These are phyloP conservation scores for Atrina japonica DNA, from an alignment of 2,888 invertebrate species.

Conservation along the genomic window DNA sequence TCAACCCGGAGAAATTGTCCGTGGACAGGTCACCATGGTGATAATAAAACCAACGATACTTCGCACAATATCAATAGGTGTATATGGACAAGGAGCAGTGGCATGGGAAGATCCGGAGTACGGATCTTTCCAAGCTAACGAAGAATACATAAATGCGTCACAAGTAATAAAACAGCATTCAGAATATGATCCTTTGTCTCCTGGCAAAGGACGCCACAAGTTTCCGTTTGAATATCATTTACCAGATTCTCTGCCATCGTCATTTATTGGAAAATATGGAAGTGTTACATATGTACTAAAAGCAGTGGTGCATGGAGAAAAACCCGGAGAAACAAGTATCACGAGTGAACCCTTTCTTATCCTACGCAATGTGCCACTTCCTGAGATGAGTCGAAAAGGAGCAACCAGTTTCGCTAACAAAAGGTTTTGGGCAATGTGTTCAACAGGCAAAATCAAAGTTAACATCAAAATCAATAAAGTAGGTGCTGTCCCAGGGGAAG, in stretches of 20 bases:
- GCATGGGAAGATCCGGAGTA: slow-evolving; percentile 74
- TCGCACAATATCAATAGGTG: slow-evolving; percentile 53
- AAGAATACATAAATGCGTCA: slow-evolving; percentile 76
- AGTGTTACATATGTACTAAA: slow-evolving; percentile 80
- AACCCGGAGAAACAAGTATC: slow-evolving; percentile 72
- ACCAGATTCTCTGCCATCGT: slow-evolving; percentile 77
- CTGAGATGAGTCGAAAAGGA: slow-evolving; percentile 46
- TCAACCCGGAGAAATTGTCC: slow-evolving; percentile 78
- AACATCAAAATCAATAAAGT: slow-evolving; percentile 68
- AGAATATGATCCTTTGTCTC: slow-evolving; percentile 44
- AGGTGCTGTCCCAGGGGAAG: slow-evolving; percentile 78
- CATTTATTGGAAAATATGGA: slow-evolving; percentile 80
- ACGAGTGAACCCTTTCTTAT: slow-evolving; percentile 79
- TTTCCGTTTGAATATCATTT: slow-evolving; percentile 78
- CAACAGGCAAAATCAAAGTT: slow-evolving; percentile 74
- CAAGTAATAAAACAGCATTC: slow-evolving; percentile 47
- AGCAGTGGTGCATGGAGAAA: slow-evolving; percentile 74
- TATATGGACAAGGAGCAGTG: slow-evolving; percentile 73
- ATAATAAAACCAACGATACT: slow-evolving; percentile 48
- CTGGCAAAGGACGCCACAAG: slow-evolving; percentile 69
- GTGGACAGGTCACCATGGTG: slow-evolving; percentile 63
- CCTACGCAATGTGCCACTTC: slow-evolving; percentile 61
- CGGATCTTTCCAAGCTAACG: slow-evolving; percentile 66
- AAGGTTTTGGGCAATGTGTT: slow-evolving; percentile 68
- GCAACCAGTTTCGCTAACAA: slow-evolving; percentile 51